Evolutionary conservation across 2,888 invertebrate genomes (phyloP).

Genomic region (Dynastes hyllus): DNA sequence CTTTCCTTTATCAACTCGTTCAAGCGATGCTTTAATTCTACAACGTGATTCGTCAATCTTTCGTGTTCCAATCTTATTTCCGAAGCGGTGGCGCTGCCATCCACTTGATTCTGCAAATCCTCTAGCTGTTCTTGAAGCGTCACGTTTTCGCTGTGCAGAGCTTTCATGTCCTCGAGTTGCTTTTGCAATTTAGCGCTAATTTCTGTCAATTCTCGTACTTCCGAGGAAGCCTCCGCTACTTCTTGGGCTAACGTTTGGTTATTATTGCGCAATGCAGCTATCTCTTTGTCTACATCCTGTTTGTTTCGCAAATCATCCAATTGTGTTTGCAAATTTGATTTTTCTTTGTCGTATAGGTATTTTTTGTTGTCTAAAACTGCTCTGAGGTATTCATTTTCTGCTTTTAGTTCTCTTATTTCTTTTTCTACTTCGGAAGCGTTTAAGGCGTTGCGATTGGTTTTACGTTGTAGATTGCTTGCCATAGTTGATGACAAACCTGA

Average conservation of each 20-base stretch:
- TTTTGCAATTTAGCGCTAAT: slow-evolving; percentile 27
- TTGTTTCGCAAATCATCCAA: neutral
- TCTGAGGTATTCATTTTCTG: slow-evolving; percentile 37
- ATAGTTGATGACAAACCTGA: slow-evolving; percentile 6
- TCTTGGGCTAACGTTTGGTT: slow-evolving; percentile 15
- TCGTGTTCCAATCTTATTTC: slow-evolving; percentile 16
- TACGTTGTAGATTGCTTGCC: slow-evolving; percentile 30
- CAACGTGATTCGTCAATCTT: slow-evolving; percentile 26
- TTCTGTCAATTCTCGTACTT: slow-evolving; percentile 25
- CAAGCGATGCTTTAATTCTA: slow-evolving; percentile 32
- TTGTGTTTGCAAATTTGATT: slow-evolving; percentile 4
- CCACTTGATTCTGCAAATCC: slow-evolving; percentile 6
- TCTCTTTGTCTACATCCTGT: slow-evolving; percentile 10
- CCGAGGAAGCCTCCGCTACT: slow-evolving; percentile 27
- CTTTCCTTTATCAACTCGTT: slow-evolving; percentile 37
- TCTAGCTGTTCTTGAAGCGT: slow-evolving; percentile 24
- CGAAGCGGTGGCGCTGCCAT: neutral
- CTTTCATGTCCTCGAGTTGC: slow-evolving; percentile 32
- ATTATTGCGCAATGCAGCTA: slow-evolving; percentile 1
- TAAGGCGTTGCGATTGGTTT: slow-evolving; percentile 29
- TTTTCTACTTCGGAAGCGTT: slow-evolving; percentile 32
- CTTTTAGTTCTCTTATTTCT: slow-evolving; percentile 32
- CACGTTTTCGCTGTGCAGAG: slow-evolving; percentile 26
- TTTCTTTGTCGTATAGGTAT: slow-evolving; percentile 28
- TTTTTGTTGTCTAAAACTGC: slow-evolving; percentile 31